A percentile compares a stretch with the other conserved stretches of the same genome.
Conservation (phyloP, 2,797 vertebrate genomes). For the Brachyrhaphis roseni region DNA sequence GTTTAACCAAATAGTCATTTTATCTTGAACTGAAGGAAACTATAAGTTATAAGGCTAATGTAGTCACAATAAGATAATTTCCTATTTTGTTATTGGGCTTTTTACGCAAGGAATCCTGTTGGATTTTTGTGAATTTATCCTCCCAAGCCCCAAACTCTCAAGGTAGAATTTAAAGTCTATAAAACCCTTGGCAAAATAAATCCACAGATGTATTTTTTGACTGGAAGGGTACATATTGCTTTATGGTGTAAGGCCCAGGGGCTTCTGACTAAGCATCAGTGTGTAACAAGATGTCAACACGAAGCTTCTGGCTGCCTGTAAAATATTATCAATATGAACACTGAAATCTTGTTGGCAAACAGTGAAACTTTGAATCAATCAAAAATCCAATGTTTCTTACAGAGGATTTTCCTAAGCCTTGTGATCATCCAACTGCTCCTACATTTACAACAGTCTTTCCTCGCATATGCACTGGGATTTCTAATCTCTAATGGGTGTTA, state of each 20-base stretch:
- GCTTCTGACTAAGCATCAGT: not conserved
- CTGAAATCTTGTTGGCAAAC: constrained; percentile 7
- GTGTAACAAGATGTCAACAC: constrained; percentile 5
- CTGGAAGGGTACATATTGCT: not conserved
- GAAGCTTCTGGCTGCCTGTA: not conserved
- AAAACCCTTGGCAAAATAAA: not conserved
- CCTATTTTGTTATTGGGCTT: not conserved
- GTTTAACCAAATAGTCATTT: not conserved
- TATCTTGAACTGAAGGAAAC: not conserved
- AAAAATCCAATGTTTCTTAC: constrained; percentile 5
- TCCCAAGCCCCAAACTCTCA: not conserved
- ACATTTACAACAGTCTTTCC: constrained; percentile 9
- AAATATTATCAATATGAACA: constrained; percentile 1
- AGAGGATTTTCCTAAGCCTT: constrained; percentile 11
- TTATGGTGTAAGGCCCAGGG: not conserved
- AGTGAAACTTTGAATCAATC: not conserved
- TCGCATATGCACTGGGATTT: constrained; percentile 21
- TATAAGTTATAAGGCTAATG: not conserved
- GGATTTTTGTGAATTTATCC: not conserved
- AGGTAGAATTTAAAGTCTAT: not conserved
- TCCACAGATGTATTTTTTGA: not conserved
- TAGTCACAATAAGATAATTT: not conserved
- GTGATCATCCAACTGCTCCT: constrained; percentile 8
- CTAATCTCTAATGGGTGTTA: constrained; percentile 14
- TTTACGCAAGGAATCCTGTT: not conserved